These are phyloP conservation scores for Echiichthys vipera DNA, from an alignment of 2,797 vertebrate species.

Conservation along the genomic window DNA sequence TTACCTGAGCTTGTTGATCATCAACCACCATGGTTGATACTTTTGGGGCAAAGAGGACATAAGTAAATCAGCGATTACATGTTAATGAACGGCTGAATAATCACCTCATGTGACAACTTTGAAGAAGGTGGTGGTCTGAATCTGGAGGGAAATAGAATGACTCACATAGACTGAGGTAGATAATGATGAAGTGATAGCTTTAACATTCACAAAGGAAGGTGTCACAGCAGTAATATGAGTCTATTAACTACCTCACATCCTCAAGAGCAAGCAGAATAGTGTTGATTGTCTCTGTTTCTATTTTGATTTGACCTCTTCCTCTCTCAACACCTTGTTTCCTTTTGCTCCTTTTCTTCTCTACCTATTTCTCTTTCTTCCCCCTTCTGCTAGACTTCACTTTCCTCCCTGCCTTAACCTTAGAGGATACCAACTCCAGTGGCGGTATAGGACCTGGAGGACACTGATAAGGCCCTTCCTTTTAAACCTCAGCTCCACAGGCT, in stretches of 20 bases:
- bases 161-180: no score
- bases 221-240: slow-evolving; percentile 27
- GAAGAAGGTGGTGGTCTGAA: not conserved
- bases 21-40: no score
- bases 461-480: slow-evolving; percentile 81
- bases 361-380: slow-evolving; percentile 22
- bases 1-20: no score
- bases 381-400: slow-evolving; percentile 32
- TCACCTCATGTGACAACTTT: not conserved
- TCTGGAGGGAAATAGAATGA: not conserved
- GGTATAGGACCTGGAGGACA: slow-evolving; percentile 81
- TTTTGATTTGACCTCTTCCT: slow-evolving; percentile 11
- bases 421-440: slow-evolving; percentile 66
- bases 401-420: slow-evolving; percentile 33
- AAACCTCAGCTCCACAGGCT: slow-evolving; percentile 73
- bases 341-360: not conserved
- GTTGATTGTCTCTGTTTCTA: slow-evolving; percentile 13
- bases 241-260: slow-evolving; percentile 22
- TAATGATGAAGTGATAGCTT: slow-evolving; percentile 37
- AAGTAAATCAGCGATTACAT: no score
- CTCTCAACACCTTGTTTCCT: slow-evolving; percentile 19
- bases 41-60: no score
- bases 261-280: no score
- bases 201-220: slow-evolving; percentile 44
- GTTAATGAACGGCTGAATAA: not conserved